Percentiles rank a stretch among this genome's conserved stretches.
phyloP scores from a whole-genome alignment of 2,113 vertebrate genomes.

The Hydrochoerus hydrochaeris region DNA sequence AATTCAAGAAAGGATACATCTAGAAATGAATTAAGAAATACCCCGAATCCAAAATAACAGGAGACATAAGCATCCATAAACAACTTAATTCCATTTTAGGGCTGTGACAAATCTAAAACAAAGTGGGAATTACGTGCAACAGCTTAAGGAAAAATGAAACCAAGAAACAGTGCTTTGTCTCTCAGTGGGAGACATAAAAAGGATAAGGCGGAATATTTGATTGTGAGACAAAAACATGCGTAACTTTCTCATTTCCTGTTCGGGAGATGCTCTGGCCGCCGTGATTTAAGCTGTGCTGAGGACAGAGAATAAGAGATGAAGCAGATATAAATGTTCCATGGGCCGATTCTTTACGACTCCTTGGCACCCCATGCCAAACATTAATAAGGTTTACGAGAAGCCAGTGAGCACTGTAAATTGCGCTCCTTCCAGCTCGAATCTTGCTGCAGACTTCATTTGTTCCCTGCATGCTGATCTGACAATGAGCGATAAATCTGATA shows the following conservation, averaged over 20 bases:
- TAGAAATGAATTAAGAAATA: slow-evolving; percentile 74
- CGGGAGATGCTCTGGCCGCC: slow-evolving; percentile 83
- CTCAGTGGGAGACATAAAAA: slow-evolving; percentile 71
- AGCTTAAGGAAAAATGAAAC: slow-evolving; percentile 83
- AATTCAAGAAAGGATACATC: slow-evolving; percentile 52
- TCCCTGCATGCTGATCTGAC: slow-evolving; percentile 83
- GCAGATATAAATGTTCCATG: slow-evolving; percentile 84
- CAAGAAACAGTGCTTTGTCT: slow-evolving; percentile 66
- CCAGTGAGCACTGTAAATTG: slow-evolving; percentile 83
- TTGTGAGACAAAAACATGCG: slow-evolving; percentile 85
- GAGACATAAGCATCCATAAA: slow-evolving; percentile 71
- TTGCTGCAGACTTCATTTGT: slow-evolving; percentile 83
- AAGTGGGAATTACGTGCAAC: slow-evolving; percentile 83
- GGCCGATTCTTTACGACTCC: slow-evolving; percentile 84
- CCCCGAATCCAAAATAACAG: slow-evolving; percentile 53
- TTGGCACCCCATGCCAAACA: slow-evolving; percentile 84
- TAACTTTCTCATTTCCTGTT: slow-evolving; percentile 88
- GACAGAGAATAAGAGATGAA: slow-evolving; percentile 82
- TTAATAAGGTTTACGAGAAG: slow-evolving; percentile 87
- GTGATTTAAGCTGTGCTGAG: slow-evolving; percentile 81
- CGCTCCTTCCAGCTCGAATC: slow-evolving; percentile 84
- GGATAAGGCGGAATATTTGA: slow-evolving; percentile 84
- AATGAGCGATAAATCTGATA: slow-evolving; percentile 85
- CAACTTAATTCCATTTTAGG: slow-evolving; percentile 75
- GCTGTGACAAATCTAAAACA: slow-evolving; percentile 81